Conservation (phyloP, 2,113 vertebrate species). For the Agelaius phoeniceus region DNA sequence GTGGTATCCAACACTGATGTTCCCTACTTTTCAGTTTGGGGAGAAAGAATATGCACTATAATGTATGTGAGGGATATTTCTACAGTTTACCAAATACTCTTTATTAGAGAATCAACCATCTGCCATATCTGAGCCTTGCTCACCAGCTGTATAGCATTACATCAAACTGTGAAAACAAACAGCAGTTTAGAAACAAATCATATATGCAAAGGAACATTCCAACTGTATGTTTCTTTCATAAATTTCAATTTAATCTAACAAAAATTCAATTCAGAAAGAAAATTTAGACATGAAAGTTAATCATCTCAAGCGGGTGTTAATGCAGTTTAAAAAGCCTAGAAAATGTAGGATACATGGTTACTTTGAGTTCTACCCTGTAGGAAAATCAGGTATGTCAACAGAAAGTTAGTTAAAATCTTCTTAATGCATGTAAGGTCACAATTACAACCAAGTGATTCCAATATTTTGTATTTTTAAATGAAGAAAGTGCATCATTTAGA, state of each 20-base stretch:
- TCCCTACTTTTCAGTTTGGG: not conserved
- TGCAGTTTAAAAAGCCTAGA: constrained; percentile 1
- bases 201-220: constrained; percentile 24
- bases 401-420: constrained; percentile 59
- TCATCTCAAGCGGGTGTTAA: constrained; percentile 40
- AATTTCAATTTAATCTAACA: not conserved
- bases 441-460: not conserved
- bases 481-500: not conserved
- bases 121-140: constrained; percentile 61
- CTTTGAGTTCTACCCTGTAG: constrained; percentile 53
- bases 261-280: constrained; percentile 1
- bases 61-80: not conserved
- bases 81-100: constrained; percentile 47
- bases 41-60: not conserved
- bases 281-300: constrained; percentile 68
- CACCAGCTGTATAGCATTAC: constrained; percentile 51
- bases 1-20: not conserved
- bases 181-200: constrained; percentile 52
- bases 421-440: constrained; percentile 61
- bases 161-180: constrained; percentile 67
- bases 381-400: constrained; percentile 45
- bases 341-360: constrained; percentile 20
- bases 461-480: not conserved
- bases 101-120: constrained; percentile 44
- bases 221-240: not conserved